These are phyloP conservation scores for Hemithea aestivaria DNA, from an alignment of 2,888 invertebrate genomes.

Conservation along the genomic window DNA sequence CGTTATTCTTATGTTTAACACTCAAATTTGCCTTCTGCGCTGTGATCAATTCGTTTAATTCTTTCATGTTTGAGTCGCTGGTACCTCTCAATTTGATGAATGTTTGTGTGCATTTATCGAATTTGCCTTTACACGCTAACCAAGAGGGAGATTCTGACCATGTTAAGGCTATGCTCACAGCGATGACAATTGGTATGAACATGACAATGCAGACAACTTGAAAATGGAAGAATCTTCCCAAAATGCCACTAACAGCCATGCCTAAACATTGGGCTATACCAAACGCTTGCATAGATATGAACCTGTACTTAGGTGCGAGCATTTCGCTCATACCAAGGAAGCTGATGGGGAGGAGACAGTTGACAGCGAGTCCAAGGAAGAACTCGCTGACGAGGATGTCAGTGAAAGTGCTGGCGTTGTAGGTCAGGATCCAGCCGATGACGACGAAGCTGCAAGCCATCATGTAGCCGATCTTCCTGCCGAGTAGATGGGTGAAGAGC, in stretches of 20 bases:
- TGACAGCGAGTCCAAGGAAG: conserved; percentile 12
- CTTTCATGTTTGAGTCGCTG: conserved; percentile 5
- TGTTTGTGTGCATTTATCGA: conserved; percentile 9
- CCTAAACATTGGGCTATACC: conserved; percentile 6
- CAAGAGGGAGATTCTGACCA: conserved; percentile 23
- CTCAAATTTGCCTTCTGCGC: conserved; percentile 5
- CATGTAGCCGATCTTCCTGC: conserved; percentile 13
- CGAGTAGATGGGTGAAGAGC: conserved; percentile 6
- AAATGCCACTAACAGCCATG: conserved; percentile 4
- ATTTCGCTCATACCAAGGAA: conserved; percentile 12
- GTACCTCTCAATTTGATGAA: conserved; percentile 17
- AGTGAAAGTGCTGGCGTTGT: conserved; percentile 1
- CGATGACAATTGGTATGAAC: conserved; percentile 4
- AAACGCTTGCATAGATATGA: conserved; percentile 6
- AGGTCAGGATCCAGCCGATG: conserved; percentile 14
- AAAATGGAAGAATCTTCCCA: conserved; percentile 11
- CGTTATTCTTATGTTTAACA: not conserved
- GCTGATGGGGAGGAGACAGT: conserved; percentile 9
- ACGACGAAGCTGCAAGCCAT: conserved; percentile 8
- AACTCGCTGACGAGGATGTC: conserved; percentile 11
- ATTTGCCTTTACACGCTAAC: conserved; percentile 19
- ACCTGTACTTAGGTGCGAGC: conserved; percentile 12
- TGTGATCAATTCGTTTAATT: conserved; percentile 11
- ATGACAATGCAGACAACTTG: conserved; percentile 7
- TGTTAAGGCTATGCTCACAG: conserved; percentile 4